Percentiles rank a stretch among this genome's conserved stretches.
Conservation (phyloP, 2,113 vertebrate species). For the Poeciliopsis retropinna region DNA sequence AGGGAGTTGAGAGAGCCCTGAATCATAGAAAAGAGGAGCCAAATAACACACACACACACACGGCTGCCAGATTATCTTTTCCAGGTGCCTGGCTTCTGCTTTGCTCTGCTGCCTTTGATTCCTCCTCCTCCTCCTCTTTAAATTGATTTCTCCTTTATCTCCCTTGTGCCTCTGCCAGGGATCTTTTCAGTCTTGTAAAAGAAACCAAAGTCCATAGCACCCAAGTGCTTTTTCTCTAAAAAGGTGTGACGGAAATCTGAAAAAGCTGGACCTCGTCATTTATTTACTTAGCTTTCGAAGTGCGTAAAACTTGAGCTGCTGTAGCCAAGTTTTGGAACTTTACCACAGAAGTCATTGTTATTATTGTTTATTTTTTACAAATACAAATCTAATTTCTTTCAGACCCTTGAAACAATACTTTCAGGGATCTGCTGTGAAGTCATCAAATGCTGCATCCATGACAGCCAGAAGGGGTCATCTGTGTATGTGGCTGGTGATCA, state of each 20-base stretch:
- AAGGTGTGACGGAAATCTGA: neutral
- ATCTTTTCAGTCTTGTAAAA: neutral
- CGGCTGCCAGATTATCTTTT: conserved; percentile 55
- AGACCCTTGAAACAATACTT: too few relatives aligned
- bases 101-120: conserved; percentile 40
- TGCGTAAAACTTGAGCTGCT: neutral
- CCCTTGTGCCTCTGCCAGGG: neutral
- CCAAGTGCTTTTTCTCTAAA: neutral
- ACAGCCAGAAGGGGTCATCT: too few relatives aligned
- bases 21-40: conserved; percentile 40
- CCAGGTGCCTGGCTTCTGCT: conserved; percentile 65
- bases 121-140: conserved; percentile 18
- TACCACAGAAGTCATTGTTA: too few relatives aligned
- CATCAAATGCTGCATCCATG: too few relatives aligned
- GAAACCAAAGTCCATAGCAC: neutral
- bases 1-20: conserved; percentile 24
- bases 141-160: conserved; percentile 28
- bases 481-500: too few relatives aligned
- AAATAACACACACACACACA: conserved; percentile 47
- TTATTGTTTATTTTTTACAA: neutral
- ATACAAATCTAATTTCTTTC: too few relatives aligned
- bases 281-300: neutral
- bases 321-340: neutral
- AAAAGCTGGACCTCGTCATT: neutral
- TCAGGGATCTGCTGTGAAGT: too few relatives aligned